phyloP scores from a whole-genome alignment of 2,113 vertebrate genomes.

The Aphyosemion australe region DNA sequence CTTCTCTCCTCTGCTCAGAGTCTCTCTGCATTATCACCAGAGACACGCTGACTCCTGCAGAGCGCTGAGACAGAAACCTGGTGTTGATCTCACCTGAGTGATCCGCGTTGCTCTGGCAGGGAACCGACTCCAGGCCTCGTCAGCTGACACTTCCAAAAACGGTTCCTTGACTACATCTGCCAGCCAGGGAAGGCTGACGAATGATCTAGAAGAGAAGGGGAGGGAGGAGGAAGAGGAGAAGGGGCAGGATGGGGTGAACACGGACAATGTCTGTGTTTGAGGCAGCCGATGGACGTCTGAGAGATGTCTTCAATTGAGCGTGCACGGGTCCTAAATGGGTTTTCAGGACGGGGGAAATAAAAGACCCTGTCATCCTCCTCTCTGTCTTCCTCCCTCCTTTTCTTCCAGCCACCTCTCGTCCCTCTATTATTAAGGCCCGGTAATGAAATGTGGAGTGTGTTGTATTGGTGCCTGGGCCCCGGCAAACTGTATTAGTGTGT shows the following conservation, averaged over 20 bases:
- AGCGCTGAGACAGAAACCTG: slow-evolving; percentile 23
- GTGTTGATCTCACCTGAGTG: slow-evolving; percentile 47
- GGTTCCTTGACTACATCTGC: slow-evolving; percentile 40
- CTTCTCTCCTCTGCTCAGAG: slow-evolving; percentile 31
- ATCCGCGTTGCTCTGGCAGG: slow-evolving; percentile 21
- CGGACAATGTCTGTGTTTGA: slow-evolving; percentile 58
- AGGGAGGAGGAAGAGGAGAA: slow-evolving; percentile 3
- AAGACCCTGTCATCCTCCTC: slow-evolving; percentile 52
- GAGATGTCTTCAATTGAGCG: slow-evolving; percentile 75
- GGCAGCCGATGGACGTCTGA: slow-evolving; percentile 58
- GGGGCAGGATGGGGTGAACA: slow-evolving; percentile 44
- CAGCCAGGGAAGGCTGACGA: neutral
- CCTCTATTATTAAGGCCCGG: slow-evolving; percentile 69
- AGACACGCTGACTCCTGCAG: slow-evolving; percentile 38
- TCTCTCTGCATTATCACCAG: slow-evolving; percentile 42
- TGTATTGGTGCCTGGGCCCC: slow-evolving; percentile 65
- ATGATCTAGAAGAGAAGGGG: slow-evolving; percentile 6
- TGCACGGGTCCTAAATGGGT: slow-evolving; percentile 71
- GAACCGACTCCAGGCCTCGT: slow-evolving; percentile 16
- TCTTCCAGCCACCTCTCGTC: slow-evolving; percentile 42
- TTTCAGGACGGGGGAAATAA: slow-evolving; percentile 60
- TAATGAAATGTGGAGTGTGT: slow-evolving; percentile 84
- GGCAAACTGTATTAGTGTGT: slow-evolving; percentile 81
- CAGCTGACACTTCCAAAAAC: slow-evolving; percentile 18
- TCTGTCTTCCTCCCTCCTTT: slow-evolving; percentile 26